Conservation (phyloP, 2,113 vertebrate species). For the Agapornis roseicollis region DNA sequence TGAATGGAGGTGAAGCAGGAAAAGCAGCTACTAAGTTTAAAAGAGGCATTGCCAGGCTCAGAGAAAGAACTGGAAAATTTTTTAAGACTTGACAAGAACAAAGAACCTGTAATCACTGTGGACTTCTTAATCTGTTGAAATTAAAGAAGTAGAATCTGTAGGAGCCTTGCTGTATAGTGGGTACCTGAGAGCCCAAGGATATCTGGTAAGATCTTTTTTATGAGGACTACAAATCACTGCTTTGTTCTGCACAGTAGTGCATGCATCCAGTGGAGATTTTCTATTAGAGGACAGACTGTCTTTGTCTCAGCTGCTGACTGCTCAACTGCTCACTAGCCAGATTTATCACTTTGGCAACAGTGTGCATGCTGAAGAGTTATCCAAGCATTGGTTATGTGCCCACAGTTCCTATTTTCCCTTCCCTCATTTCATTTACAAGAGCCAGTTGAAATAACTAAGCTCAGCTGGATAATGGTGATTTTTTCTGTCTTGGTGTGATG, state of each 20-base stretch:
- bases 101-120: not conserved
- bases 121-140: not conserved
- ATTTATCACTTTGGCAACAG: conserved; percentile 30
- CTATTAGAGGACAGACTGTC: conserved; percentile 7
- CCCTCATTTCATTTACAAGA: conserved; percentile 14
- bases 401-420: not conserved
- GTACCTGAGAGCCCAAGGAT: not conserved
- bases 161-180: not conserved
- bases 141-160: not conserved
- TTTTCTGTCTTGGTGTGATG: not conserved
- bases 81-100: not conserved
- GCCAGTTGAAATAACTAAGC: conserved; percentile 7
- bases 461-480: not conserved
- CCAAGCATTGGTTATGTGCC: not conserved
- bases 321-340: not conserved
- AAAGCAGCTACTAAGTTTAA: not conserved
- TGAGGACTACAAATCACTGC: not conserved
- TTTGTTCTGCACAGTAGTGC: not conserved
- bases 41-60: not conserved
- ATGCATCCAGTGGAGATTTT: not conserved
- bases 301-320: conserved; percentile 27
- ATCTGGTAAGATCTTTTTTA: not conserved
- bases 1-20: not conserved
- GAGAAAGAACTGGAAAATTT: not conserved
- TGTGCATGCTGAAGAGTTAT: not conserved